A percentile compares a stretch with the other conserved stretches of the same genome.
These are phyloP conservation scores for Carduelis carduelis DNA, from an alignment of 2,797 vertebrate species.

Conservation along the genomic window DNA sequence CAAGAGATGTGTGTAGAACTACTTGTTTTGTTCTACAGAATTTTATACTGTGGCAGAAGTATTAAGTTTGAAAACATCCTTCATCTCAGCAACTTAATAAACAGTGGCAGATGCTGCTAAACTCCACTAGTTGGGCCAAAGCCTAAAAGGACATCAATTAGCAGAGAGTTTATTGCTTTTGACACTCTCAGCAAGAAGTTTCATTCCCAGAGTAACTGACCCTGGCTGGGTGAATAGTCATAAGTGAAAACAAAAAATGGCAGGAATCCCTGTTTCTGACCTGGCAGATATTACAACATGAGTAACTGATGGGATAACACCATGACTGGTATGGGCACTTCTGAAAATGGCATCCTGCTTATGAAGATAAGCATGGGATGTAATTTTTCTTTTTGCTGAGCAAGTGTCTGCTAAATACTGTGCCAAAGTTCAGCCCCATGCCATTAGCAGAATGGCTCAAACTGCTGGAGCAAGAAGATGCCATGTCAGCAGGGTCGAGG, in stretches of 20 bases:
- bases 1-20: background rate
- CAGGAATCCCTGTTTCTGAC: background rate
- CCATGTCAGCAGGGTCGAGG: background rate
- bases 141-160: conserved; percentile 50
- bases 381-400: background rate
- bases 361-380: background rate
- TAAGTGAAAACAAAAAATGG: conserved; percentile 10
- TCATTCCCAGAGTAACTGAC: conserved; percentile 10
- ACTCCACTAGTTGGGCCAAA: conserved; percentile 30
- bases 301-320: background rate
- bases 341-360: background rate
- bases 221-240: background rate
- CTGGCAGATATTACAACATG: background rate
- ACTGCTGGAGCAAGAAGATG: background rate
- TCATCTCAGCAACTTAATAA: conserved; percentile 50
- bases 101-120: conserved; percentile 57
- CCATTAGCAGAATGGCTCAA: background rate
- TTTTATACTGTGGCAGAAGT: background rate
- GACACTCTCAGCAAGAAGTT: conserved; percentile 52
- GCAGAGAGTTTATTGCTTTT: conserved; percentile 50
- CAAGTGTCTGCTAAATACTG: background rate
- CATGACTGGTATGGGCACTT: background rate
- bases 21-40: background rate
- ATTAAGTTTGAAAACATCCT: background rate
- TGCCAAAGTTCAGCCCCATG: background rate